A percentile compares a stretch with the other conserved stretches of the same genome.
phyloP scores from a whole-genome alignment of 53 echinoderm and acorn worm species.

The Holothuria scabra region DNA sequence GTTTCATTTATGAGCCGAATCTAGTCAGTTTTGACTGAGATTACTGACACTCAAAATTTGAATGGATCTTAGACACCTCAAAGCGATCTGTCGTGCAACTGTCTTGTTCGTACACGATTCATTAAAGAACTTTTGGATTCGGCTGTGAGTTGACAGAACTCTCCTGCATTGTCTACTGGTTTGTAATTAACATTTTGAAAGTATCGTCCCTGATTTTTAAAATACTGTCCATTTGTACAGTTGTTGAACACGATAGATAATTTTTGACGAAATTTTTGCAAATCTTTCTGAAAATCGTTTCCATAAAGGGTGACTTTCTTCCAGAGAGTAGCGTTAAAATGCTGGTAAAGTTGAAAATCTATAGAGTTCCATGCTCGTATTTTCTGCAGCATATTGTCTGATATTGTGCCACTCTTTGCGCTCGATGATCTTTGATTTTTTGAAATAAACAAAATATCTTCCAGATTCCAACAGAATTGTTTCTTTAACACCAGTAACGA shows the following conservation, averaged over 20 bases:
- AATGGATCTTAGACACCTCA: too few species aligned
- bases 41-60: too few species aligned
- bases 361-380: constrained; percentile 73
- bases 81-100: background rate
- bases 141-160: constrained; percentile 50
- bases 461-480: constrained; percentile 68
- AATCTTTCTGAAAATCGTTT: constrained; percentile 51
- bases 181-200: constrained; percentile 56
- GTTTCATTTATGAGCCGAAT: too few species aligned
- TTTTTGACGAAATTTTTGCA: constrained; percentile 56
- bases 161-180: constrained; percentile 34
- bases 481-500: constrained; percentile 71
- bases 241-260: constrained; percentile 49
- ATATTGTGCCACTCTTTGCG: constrained; percentile 37
- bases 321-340: constrained; percentile 66
- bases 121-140: constrained; percentile 41
- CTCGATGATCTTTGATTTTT: constrained; percentile 72
- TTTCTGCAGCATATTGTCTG: constrained; percentile 49
- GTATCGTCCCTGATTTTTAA: constrained; percentile 61
- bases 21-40: too few species aligned
- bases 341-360: constrained; percentile 61
- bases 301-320: constrained; percentile 67
- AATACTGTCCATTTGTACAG: constrained; percentile 58
- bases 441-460: constrained; percentile 72
- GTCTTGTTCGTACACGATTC: background rate